Conservation (phyloP, 92 coral and sea anemone species). For the Umimayanthus chanpuru region DNA sequence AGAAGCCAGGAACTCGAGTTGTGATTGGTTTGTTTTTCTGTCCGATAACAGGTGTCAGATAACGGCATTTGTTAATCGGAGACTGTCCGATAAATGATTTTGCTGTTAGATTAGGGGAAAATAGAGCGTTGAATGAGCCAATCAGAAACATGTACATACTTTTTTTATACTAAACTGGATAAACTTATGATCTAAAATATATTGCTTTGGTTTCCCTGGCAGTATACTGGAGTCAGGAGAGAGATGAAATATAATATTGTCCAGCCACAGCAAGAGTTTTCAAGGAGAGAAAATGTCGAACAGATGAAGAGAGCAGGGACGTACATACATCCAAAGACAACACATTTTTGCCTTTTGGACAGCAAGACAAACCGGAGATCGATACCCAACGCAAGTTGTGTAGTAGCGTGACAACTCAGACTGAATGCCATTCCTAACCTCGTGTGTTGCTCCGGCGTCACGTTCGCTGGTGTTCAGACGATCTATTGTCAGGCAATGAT, state of each 20-base stretch:
- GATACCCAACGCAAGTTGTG: not conserved
- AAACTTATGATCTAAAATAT: too few relatives aligned
- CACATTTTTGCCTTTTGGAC: not conserved
- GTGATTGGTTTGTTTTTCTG: too few relatives aligned
- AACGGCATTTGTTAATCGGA: too few relatives aligned
- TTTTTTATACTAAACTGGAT: too few relatives aligned
- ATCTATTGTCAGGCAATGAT: too few relatives aligned
- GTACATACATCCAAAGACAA: not conserved
- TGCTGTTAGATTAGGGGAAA: not conserved
- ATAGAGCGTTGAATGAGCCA: too few relatives aligned
- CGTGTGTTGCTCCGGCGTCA: too few relatives aligned
- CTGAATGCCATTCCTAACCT: not conserved
- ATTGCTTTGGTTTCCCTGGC: not conserved
- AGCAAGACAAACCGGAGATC: not conserved
- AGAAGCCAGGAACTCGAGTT: too few relatives aligned
- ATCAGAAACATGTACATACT: too few relatives aligned
- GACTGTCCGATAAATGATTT: too few relatives aligned
- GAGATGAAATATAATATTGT: not conserved
- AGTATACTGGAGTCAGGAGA: not conserved
- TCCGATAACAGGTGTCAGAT: too few relatives aligned
- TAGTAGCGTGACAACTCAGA: not conserved
- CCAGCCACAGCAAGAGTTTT: not conserved
- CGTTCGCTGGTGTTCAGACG: too few relatives aligned
- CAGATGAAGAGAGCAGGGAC: not conserved
- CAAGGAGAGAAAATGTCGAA: not conserved